Evolutionary conservation across 2,113 vertebrate genomes (phyloP).

Genomic region (Heteronetta atricapilla): DNA sequence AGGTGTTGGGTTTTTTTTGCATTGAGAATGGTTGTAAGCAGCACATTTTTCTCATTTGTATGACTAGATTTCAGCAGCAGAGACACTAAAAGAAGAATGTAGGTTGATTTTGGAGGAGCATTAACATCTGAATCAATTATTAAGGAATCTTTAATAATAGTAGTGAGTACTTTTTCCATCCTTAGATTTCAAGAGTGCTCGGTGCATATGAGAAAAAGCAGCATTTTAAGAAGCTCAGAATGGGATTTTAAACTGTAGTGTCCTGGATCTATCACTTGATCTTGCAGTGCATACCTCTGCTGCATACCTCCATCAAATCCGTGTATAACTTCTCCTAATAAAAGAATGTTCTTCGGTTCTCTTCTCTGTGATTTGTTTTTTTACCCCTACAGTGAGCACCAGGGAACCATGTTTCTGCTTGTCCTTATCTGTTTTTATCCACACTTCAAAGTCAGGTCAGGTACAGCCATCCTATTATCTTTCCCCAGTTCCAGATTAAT

Average conservation of each 20-base stretch:
- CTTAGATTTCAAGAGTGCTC: neutral
- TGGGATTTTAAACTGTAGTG: neutral
- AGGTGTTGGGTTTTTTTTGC: fast-evolving
- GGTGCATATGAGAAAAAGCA: neutral
- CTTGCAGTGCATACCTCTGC: constrained; percentile 1
- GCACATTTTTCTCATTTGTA: neutral
- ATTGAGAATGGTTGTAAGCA: neutral
- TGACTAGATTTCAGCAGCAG: neutral
- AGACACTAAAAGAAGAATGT: neutral
- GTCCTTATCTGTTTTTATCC: neutral
- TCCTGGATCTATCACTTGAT: constrained; percentile 30
- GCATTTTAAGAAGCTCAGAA: constrained; percentile 14
- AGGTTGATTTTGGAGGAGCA: neutral
- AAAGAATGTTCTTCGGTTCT: neutral
- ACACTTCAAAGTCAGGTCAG: constrained; percentile 47
- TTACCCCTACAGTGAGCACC: neutral
- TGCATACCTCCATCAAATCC: neutral
- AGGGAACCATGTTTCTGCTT: neutral
- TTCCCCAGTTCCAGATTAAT: constrained; percentile 5
- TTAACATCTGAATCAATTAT: constrained; percentile 34
- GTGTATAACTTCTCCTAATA: constrained; percentile 13
- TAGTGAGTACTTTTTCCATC: neutral
- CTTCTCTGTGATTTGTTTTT: neutral
- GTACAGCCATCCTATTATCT: constrained; percentile 3
- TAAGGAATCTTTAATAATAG: neutral